Conservation (phyloP, 2,113 vertebrate genomes). For the Salvelinus sp. region DNA sequence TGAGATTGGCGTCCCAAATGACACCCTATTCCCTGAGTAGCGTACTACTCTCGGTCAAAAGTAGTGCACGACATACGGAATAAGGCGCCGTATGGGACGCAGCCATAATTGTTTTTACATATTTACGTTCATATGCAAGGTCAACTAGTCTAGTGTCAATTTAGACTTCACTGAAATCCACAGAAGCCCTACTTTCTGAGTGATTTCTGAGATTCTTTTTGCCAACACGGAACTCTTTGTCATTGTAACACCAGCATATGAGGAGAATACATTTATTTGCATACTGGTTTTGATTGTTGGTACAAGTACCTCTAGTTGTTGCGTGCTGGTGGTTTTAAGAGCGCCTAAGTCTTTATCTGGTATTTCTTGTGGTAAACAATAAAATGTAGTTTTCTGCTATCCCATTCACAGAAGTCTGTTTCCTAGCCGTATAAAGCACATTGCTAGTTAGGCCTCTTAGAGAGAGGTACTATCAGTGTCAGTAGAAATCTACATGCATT, state of each 20-base stretch:
- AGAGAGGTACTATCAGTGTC: background rate
- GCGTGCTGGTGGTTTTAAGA: conserved; percentile 11
- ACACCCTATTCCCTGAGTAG: background rate
- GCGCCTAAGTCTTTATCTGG: conserved; percentile 10
- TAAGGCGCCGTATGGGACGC: background rate
- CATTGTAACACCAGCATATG: conserved; percentile 1
- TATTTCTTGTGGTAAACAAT: conserved; percentile 12
- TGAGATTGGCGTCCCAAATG: background rate
- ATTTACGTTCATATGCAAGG: conserved; percentile 37
- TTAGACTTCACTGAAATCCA: conserved; percentile 1
- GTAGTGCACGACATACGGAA: conserved; percentile 13
- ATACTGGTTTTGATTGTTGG: conserved; percentile 6
- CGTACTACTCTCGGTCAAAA: conserved; percentile 26
- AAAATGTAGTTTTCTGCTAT: conserved; percentile 1
- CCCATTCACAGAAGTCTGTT: background rate
- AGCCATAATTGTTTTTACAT: background rate
- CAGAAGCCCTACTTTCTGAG: background rate
- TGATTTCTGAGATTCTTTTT: conserved; percentile 6
- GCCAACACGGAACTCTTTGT: background rate
- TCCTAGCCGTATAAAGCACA: background rate
- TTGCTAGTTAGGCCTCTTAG: background rate
- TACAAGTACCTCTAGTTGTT: background rate
- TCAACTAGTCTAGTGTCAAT: background rate
- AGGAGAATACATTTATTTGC: background rate
- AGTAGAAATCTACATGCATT: conserved; percentile 12